Base-by-base conservation (phyloP, 2,113 vertebrate genomes). In the Chinchilla lanigera region DNA sequence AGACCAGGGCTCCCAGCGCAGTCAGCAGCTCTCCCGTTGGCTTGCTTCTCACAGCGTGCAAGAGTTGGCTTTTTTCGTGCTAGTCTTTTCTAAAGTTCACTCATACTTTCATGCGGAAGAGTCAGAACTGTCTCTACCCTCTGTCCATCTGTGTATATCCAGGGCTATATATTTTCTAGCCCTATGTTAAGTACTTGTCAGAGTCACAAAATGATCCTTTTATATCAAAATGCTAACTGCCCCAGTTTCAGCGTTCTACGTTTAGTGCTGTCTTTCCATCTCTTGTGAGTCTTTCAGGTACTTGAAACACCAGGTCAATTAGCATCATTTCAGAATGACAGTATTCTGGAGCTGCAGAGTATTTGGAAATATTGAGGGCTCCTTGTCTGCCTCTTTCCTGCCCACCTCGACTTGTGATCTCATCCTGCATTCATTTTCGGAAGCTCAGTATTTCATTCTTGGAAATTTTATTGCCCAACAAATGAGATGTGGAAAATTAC, bases 311-410 rank as follows among this genome's bases (percentile, higher is more conserved):
- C n/a, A 58, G 0, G 0, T 12, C 0, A 14, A 56, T 41, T 17
- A 88, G 73, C 26, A 7, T 28, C 44, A 71, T 77, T 93, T 93
- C 60, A 90, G 19, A 89, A 17, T 7, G 83, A 91, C 13, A 61
- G 75, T 7, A n/a, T 52, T 86, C 82, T 86, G 95, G 71, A 93
- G 14, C 22, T 86, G 4, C n/a, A 56, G 10, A 63, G 35, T 47
- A n/a, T 38, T 82, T 89, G 56, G 81, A 86, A 78, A 47, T 19
- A 33, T 30, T 26, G 35, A 41, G 67, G 33, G 50, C 30, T 94
- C 87, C 67, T 90, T 85, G 28, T 33, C 65, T 93, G 69, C 44
- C 50, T 85, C 84, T 81, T 85, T 92, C 38, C 75, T 93, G 38
- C 35, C 44, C 11, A 41, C 24, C 81, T 41, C 0, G 0, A 61